Evolutionary conservation across 1,140 invertebrate species (phyloP).

Genomic region (Trialeurodes vaporariorum): DNA sequence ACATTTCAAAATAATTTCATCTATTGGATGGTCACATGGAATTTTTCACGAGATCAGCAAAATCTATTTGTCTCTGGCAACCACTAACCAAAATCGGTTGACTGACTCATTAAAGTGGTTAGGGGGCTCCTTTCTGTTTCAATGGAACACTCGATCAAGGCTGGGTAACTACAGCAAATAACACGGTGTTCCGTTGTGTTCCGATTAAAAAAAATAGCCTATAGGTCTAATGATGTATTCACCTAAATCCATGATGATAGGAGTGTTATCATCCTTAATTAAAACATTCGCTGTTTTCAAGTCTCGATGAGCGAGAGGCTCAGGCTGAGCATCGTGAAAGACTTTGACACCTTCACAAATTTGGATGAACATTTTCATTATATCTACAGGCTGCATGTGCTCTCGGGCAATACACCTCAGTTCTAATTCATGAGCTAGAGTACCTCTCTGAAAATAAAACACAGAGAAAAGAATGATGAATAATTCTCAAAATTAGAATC

Average conservation of each 20-base stretch:
- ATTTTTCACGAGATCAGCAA: too few relatives aligned
- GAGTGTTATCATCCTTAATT: constrained; percentile 53
- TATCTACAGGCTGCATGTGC: constrained; percentile 47
- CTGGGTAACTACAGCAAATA: too few relatives aligned
- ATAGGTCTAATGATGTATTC: constrained; percentile 19
- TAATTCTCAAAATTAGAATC: constrained; percentile 11
- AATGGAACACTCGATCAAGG: too few relatives aligned
- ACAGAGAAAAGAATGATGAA: not conserved
- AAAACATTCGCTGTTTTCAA: constrained; percentile 76
- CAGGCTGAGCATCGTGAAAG: constrained; percentile 59
- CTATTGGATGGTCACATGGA: too few relatives aligned
- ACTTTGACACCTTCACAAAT: constrained; percentile 63
- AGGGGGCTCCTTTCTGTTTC: too few relatives aligned
- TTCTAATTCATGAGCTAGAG: constrained; percentile 57
- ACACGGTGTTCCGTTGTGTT: too few relatives aligned
- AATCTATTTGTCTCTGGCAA: too few relatives aligned
- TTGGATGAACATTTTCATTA: constrained; percentile 56
- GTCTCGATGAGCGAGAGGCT: constrained; percentile 68
- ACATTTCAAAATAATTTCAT: too few relatives aligned
- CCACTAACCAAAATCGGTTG: too few relatives aligned
- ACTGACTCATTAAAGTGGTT: too few relatives aligned
- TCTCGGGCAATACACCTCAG: constrained; percentile 43
- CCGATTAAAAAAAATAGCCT: too few relatives aligned
- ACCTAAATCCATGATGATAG: constrained; percentile 75
- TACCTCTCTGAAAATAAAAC: constrained; percentile 47